These are phyloP conservation scores for Xiphophorus couchianus DNA, from an alignment of 2,113 vertebrate genomes.

Conservation along the genomic window DNA sequence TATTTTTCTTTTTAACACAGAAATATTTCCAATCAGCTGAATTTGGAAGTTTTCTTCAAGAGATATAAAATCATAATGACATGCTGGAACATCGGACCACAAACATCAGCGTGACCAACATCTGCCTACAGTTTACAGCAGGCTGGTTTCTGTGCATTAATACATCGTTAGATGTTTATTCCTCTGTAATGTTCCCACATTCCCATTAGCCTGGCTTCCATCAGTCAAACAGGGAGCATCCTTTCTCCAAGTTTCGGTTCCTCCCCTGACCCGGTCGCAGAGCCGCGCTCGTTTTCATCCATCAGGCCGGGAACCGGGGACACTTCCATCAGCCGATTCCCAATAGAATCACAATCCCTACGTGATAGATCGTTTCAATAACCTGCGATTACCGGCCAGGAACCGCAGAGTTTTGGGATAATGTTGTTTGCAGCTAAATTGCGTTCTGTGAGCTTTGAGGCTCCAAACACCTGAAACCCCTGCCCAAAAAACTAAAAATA, in stretches of 20 bases:
- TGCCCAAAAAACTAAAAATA: background rate
- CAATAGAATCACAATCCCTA: background rate
- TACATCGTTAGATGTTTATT: too few species aligned
- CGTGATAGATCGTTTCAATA: constrained; percentile 47
- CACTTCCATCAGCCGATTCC: constrained; percentile 8
- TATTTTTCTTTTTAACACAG: too few species aligned
- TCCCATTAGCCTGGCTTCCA: too few species aligned
- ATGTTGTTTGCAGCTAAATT: constrained; percentile 28
- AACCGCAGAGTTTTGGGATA: constrained; percentile 39
- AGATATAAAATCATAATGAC: too few species aligned
- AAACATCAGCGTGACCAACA: too few species aligned
- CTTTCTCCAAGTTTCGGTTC: background rate
- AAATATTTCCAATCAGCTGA: too few species aligned
- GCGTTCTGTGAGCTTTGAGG: constrained; percentile 12
- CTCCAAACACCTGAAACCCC: constrained; percentile 4
- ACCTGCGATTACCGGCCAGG: constrained; percentile 25
- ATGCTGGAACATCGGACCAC: too few species aligned
- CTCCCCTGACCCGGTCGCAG: background rate
- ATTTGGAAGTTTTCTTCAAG: too few species aligned
- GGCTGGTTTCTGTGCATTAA: too few species aligned
- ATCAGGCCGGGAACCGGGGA: constrained; percentile 19
- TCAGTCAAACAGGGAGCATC: too few species aligned
- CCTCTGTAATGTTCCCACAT: too few species aligned
- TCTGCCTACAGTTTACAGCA: too few species aligned
- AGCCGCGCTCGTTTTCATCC: constrained; percentile 14